A percentile compares a stretch with the other conserved stretches of the same genome.
Evolutionary conservation across 2,113 vertebrate genomes (phyloP).

Genomic region (Campylomormyrus numenius): DNA sequence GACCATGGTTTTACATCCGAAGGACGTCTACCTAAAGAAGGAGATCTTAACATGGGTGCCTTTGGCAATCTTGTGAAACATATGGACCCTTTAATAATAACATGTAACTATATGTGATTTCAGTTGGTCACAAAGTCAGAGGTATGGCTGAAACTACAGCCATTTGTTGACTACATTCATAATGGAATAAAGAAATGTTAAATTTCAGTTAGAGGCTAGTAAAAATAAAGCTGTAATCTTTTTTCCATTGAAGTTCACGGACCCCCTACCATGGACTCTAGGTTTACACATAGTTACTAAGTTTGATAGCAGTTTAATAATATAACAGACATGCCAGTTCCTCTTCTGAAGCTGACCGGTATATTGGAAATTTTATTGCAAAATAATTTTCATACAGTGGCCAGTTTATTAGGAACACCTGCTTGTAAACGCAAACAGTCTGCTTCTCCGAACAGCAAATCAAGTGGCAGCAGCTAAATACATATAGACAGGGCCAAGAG

Average conservation of each 20-base stretch:
- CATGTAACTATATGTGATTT: background rate
- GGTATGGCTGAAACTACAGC: background rate
- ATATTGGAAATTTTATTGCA: background rate
- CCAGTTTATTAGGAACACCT: background rate
- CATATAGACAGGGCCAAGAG: background rate
- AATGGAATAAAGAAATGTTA: background rate
- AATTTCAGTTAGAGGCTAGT: background rate
- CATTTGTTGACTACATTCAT: background rate
- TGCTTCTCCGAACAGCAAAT: background rate
- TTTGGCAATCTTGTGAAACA: background rate
- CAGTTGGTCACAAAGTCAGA: background rate
- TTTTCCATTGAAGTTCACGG: background rate
- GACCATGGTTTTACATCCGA: background rate
- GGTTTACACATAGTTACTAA: background rate
- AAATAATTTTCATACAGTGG: background rate
- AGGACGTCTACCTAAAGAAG: background rate
- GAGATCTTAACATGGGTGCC: background rate
- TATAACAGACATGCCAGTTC: background rate
- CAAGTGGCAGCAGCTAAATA: background rate
- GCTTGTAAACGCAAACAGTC: background rate
- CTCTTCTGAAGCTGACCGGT: background rate
- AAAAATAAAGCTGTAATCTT: background rate
- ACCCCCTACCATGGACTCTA: background rate
- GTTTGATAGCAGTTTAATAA: background rate
- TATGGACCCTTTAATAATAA: background rate